Conservation (phyloP, 2,888 invertebrate species). For the Adelognathus sp. region DNA sequence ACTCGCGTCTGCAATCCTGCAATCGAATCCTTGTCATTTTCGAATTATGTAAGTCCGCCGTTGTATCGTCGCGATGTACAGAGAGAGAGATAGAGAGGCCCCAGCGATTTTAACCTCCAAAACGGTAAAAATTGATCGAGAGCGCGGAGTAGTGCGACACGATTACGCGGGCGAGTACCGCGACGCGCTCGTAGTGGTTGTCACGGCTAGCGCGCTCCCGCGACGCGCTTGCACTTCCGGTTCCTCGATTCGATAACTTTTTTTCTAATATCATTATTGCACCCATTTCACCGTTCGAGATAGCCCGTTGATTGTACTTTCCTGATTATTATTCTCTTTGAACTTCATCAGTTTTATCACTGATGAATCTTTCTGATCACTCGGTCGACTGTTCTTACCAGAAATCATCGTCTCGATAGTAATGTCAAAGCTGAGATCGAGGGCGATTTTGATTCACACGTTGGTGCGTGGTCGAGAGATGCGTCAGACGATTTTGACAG, state of each 20-base stretch:
- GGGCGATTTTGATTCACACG: neutral
- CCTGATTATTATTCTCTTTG: neutral
- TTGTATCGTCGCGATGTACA: too few relatives aligned
- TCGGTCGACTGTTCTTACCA: too few relatives aligned
- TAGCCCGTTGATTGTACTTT: neutral
- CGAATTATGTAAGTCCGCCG: slow-evolving; percentile 46
- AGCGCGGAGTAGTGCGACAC: slow-evolving; percentile 4
- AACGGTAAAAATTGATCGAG: slow-evolving; percentile 19
- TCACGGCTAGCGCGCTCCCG: neutral
- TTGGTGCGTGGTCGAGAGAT: neutral
- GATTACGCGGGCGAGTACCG: slow-evolving; percentile 19
- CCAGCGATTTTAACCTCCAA: slow-evolving; percentile 45
- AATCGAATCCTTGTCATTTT: neutral
- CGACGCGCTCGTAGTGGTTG: neutral
- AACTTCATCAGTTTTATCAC: too few relatives aligned
- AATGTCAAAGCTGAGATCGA: too few relatives aligned
- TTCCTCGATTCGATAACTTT: slow-evolving; percentile 31
- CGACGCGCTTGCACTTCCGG: slow-evolving; percentile 13
- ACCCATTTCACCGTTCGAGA: too few relatives aligned
- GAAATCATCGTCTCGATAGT: too few relatives aligned
- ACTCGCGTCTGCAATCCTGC: neutral
- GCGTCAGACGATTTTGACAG: slow-evolving; percentile 30
- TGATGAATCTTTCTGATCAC: too few relatives aligned
- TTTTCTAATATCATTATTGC: too few relatives aligned
- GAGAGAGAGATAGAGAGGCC: too few relatives aligned